phyloP scores from a whole-genome alignment of 2,113 vertebrate species.

The Falcunculus frontatus region DNA sequence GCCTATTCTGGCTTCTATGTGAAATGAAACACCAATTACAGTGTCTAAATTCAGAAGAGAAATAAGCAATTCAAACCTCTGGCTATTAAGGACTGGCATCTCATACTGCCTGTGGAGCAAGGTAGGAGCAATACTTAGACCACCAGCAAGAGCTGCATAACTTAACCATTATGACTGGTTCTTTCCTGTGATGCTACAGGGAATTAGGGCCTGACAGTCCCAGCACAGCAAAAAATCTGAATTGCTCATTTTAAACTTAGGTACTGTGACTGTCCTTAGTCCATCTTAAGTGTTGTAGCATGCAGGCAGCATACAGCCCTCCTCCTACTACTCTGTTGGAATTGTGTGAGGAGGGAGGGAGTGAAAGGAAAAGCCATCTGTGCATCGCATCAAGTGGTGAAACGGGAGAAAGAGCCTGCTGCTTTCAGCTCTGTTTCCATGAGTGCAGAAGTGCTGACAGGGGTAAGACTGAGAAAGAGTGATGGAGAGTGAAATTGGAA shows the following conservation, averaged over 20 bases:
- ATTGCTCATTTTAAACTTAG: not conserved
- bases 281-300: not conserved
- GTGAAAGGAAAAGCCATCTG: conserved; percentile 3
- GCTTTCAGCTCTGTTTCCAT: conserved; percentile 21
- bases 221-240: not conserved
- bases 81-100: not conserved
- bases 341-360: not conserved
- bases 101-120: not conserved
- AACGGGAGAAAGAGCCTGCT: conserved; percentile 11
- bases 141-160: not conserved
- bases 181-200: not conserved
- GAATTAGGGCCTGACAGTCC: not conserved
- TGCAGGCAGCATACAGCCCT: not conserved
- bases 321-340: not conserved
- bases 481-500: conserved; percentile 29
- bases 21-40: conserved; percentile 32
- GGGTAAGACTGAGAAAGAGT: not conserved
- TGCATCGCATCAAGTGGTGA: not conserved
- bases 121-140: not conserved
- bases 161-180: not conserved
- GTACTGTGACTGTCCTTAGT: not conserved
- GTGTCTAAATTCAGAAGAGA: conserved; percentile 26
- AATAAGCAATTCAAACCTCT: conserved; percentile 18
- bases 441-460: conserved; percentile 4
- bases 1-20: conserved; percentile 5